These are phyloP conservation scores for Abrostola tripartita DNA, from an alignment of 2,888 invertebrate genomes.

Conservation along the genomic window DNA sequence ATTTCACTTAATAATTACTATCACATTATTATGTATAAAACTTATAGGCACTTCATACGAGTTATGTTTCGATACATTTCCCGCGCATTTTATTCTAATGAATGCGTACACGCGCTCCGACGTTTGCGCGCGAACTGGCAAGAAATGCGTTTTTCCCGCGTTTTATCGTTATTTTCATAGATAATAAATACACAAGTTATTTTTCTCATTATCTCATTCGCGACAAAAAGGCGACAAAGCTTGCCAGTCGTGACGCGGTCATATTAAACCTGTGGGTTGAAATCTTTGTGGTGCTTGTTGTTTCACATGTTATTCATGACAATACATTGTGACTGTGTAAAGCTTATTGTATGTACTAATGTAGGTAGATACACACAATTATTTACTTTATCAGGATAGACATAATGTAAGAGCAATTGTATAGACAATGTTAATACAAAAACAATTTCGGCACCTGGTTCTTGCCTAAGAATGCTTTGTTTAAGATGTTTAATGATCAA, in stretches of 20 bases:
- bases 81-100: conserved; percentile 40
- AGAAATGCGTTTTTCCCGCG: conserved; percentile 36
- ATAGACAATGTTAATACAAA: no score
- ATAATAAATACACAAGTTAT: conserved; percentile 1
- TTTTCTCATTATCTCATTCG: conserved; percentile 39
- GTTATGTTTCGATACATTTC: conserved; percentile 34
- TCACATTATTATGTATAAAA: conserved; percentile 51
- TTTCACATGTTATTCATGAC: conserved; percentile 2
- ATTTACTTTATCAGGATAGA: no score
- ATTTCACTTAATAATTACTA: conserved; percentile 50
- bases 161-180: conserved; percentile 35
- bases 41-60: conserved; percentile 43
- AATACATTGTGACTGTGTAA: background rate
- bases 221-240: conserved; percentile 45
- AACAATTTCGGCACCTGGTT: no score
- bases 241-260: conserved; percentile 20
- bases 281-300: conserved; percentile 28
- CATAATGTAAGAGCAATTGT: no score
- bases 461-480: no score
- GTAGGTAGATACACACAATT: no score
- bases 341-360: background rate
- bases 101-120: conserved; percentile 32
- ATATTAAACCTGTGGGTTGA: conserved; percentile 35
- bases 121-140: conserved; percentile 54
- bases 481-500: no score